phyloP scores from a whole-genome alignment of 2,113 vertebrate species.

The Bettongia penicillata region DNA sequence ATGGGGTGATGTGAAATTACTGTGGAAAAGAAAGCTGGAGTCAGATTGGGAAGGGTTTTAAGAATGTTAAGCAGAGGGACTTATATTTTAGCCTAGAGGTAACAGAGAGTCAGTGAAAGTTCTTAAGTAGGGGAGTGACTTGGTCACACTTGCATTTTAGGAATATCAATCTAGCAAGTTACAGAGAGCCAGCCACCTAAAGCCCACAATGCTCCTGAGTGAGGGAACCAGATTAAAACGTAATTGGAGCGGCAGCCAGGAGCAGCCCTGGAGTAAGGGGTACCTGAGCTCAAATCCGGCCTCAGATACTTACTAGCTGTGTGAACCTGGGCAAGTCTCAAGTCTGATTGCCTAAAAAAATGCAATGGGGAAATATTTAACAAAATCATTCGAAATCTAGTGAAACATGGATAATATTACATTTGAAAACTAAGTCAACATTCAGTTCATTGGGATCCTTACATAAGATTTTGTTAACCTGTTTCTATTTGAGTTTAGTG shows the following conservation, averaged over 20 bases:
- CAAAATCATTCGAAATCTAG: background rate
- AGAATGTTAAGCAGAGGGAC: background rate
- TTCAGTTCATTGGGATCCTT: background rate
- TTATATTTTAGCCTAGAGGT: background rate
- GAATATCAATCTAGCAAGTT: background rate
- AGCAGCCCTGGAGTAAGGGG: background rate
- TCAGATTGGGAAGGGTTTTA: background rate
- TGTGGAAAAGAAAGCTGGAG: background rate
- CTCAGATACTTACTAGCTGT: background rate
- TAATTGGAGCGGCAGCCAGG: background rate
- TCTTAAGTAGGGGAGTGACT: background rate
- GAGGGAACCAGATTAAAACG: background rate
- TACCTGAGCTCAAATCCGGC: background rate
- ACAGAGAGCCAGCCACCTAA: background rate
- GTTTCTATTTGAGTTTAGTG: background rate
- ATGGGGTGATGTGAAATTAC: background rate
- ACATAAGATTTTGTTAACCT: background rate
- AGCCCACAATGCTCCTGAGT: background rate
- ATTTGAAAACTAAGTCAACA: background rate
- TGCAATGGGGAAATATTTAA: background rate
- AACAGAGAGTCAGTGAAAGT: background rate
- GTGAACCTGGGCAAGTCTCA: background rate
- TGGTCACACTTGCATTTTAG: background rate
- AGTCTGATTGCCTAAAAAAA: background rate
- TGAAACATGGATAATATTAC: background rate